Conservation (phyloP, 2,113 vertebrate genomes). For the Vombatus ursinus region DNA sequence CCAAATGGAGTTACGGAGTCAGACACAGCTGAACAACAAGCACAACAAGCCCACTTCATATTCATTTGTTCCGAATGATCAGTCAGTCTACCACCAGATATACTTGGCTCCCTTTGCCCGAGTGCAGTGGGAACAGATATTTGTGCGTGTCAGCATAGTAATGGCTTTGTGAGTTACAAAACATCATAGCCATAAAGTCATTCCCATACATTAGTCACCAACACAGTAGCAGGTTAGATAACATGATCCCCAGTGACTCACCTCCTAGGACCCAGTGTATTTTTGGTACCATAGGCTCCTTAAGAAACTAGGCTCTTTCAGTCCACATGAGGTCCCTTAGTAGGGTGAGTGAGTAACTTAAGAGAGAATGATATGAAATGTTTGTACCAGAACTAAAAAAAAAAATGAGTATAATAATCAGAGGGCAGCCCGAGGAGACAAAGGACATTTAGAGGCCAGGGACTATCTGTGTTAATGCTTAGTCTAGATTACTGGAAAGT, state of each 20-base stretch:
- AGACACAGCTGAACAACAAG: background rate
- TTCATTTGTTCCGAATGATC: background rate
- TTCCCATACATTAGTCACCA: background rate
- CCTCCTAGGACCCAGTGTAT: background rate
- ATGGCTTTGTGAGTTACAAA: background rate
- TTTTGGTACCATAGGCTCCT: background rate
- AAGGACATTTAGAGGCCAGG: background rate
- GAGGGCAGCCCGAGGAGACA: background rate
- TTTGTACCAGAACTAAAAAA: background rate
- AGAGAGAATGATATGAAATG: background rate
- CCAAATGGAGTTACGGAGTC: background rate
- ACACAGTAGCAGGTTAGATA: background rate
- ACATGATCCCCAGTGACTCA: background rate
- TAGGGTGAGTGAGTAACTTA: background rate
- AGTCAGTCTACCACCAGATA: background rate
- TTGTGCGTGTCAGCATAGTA: background rate
- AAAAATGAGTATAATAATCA: background rate
- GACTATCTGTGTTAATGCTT: background rate
- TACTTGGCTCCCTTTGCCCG: background rate
- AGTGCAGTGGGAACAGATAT: background rate
- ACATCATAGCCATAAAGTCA: no score
- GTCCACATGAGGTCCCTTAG: background rate
- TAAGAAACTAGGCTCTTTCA: background rate
- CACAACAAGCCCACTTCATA: background rate
- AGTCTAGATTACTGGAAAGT: background rate